Evolutionary conservation across 2,888 invertebrate genomes (phyloP), one percentile per base, ranked within the genome.

Genomic region (Drosophila prolongata): DNA sequence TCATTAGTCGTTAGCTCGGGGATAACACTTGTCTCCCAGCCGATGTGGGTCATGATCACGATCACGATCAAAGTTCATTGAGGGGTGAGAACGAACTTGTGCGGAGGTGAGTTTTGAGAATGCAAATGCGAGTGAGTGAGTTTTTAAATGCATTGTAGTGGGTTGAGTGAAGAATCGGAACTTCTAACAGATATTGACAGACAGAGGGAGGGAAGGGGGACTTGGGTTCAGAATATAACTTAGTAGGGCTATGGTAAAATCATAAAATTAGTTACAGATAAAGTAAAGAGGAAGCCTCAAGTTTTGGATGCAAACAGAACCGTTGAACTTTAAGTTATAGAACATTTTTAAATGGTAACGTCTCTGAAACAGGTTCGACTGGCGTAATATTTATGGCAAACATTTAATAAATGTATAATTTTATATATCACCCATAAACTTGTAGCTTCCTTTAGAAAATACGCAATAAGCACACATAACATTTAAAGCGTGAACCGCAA

Each of bases 21-120:
- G 53, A 53, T 53, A 65, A n/a, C 66, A 34, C 53, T 40, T 55
- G 38, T 27, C 65, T 46, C 44, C 66, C 37, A 24, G 9, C 54
- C 34, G 54, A 66, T 66, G 67, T 66, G 46, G 67, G 66, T 66
- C 66, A 66, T 38, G 66, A 66, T 46, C 67, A 66, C 54, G 52
- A 44, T 43, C 55, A 40, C 44, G 52, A 54, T 43, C 37, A 24
- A 16, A 66, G 49, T 34, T 61, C 40, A 49, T 14, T n/a, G 40
- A 34, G 40, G 24, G 24, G 49, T 62, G 62, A 42, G 44, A 19
- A 19, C 30, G 19, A 64, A 42, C 49, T 49, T 30, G 53, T 19
- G 38, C 5, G n/a, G 24, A 9, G 14, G 64, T 61, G 34, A 47
- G 38, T 53, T 46, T 35, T 16, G 24, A 37, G 37, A 38, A 35